Evolutionary conservation across 2,797 vertebrate genomes (phyloP).

Genomic region (Arrhamphus sclerolepis): DNA sequence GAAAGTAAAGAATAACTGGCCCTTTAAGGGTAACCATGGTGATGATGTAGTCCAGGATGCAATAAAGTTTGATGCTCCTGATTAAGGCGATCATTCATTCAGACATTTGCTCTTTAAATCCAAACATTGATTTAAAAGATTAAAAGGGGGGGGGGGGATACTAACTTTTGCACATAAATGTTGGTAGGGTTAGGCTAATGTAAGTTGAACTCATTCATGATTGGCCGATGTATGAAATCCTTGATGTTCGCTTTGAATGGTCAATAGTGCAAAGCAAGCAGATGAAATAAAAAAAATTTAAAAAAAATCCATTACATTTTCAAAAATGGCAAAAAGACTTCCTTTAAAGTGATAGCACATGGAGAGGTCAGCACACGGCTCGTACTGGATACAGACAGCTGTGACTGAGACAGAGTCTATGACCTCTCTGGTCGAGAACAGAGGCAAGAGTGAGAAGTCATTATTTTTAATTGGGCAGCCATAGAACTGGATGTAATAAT

Average conservation of each 20-base stretch:
- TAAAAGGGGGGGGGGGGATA: too few species aligned
- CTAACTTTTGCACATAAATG: too few species aligned
- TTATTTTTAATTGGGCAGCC: slow-evolving; percentile 71
- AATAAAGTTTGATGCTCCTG: too few species aligned
- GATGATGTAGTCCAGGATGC: too few species aligned
- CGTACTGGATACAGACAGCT: slow-evolving; percentile 1
- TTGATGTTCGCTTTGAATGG: slow-evolving; percentile 60
- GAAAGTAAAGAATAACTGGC: too few species aligned
- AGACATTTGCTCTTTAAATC: too few species aligned
- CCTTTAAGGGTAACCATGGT: too few species aligned
- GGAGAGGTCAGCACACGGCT: slow-evolving; percentile 66
- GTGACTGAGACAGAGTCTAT: slow-evolving; percentile 30
- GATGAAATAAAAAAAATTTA: slow-evolving; percentile 62
- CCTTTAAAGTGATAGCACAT: slow-evolving; percentile 49
- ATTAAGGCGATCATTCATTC: too few species aligned
- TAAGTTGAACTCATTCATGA: background rate
- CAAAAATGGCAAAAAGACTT: slow-evolving; percentile 53
- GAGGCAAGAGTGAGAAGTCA: slow-evolving; percentile 57
- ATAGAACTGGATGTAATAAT: slow-evolving; percentile 20
- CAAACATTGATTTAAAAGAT: too few species aligned
- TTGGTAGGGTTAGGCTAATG: too few species aligned
- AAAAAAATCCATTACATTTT: slow-evolving; percentile 52
- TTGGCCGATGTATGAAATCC: background rate
- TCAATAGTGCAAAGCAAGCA: slow-evolving; percentile 77
- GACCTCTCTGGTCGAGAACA: slow-evolving; percentile 56